Evolutionary conservation across 2,113 vertebrate species (phyloP).

Genomic region (Saimiri boliviensis): DNA sequence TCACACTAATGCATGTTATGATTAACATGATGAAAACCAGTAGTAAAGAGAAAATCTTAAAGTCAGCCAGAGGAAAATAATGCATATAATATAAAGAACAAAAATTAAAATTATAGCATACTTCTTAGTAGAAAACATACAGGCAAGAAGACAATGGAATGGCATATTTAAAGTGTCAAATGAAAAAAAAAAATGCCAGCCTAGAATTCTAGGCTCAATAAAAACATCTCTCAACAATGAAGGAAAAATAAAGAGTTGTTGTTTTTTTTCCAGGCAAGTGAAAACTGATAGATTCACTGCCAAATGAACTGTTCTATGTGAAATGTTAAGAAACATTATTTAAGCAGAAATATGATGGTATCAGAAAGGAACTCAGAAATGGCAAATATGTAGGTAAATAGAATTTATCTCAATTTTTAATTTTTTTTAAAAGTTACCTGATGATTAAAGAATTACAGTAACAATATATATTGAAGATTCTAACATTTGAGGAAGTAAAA

Average conservation of each 20-base stretch:
- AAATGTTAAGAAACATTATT: background rate
- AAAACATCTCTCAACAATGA: background rate
- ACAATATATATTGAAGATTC: background rate
- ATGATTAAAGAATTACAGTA: background rate
- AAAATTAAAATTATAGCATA: background rate
- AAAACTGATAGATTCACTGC: background rate
- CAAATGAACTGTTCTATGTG: background rate
- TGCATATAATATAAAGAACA: background rate
- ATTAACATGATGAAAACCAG: background rate
- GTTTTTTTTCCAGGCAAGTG: background rate
- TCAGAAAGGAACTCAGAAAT: background rate
- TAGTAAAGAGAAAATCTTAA: background rate
- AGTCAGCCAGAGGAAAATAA: background rate
- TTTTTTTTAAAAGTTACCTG: background rate
- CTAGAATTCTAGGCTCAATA: background rate
- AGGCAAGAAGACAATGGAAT: background rate
- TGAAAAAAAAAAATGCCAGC: background rate
- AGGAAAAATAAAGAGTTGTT: background rate
- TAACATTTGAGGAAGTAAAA: background rate
- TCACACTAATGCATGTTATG: background rate
- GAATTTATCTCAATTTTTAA: background rate
- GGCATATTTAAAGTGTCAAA: background rate
- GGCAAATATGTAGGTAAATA: background rate
- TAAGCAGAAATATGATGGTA: background rate
- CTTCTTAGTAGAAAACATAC: background rate